phyloP scores from a whole-genome alignment of 1,140 invertebrate species.

The Drosophila lini region DNA sequence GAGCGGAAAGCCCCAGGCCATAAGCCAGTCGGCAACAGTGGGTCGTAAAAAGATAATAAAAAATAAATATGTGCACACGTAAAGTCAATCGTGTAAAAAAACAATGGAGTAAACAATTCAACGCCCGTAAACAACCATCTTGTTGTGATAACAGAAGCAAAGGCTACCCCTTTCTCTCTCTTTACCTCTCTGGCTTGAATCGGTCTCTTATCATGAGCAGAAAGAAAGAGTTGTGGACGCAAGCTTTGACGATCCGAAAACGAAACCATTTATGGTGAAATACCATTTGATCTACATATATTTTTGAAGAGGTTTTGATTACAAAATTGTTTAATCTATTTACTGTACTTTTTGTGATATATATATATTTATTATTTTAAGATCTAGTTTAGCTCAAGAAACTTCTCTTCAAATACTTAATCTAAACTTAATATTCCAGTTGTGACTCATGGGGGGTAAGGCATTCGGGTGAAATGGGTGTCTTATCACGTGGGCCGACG shows the following conservation, averaged over 20 bases:
- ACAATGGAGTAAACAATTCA: constrained; percentile 22
- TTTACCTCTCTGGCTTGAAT: not conserved
- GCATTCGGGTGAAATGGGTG: constrained; percentile 1
- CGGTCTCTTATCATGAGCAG: constrained; percentile 1
- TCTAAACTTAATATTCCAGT: not conserved
- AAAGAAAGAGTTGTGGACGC: not conserved
- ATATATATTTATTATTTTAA: too few species aligned
- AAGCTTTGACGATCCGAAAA: constrained; percentile 6
- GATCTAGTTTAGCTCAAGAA: too few species aligned
- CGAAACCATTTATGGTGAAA: constrained; percentile 25
- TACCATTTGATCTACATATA: constrained; percentile 7
- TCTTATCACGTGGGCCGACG: constrained; percentile 38
- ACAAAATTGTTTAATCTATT: not conserved
- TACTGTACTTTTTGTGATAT: too few species aligned
- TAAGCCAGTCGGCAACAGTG: constrained; percentile 34
- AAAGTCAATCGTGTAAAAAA: constrained; percentile 9
- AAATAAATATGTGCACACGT: constrained; percentile 2
- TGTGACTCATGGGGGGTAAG: constrained; percentile 21
- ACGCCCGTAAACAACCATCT: constrained; percentile 19
- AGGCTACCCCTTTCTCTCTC: not conserved
- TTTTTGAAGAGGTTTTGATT: not conserved
- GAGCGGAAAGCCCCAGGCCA: not conserved
- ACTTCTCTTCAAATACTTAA: too few species aligned
- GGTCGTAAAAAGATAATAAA: constrained; percentile 9
- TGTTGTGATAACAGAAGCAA: constrained; percentile 17